A percentile compares a stretch with the other conserved stretches of the same genome.
Evolutionary conservation across 2,113 vertebrate species (phyloP).

Genomic region (Paradisaea rubra): DNA sequence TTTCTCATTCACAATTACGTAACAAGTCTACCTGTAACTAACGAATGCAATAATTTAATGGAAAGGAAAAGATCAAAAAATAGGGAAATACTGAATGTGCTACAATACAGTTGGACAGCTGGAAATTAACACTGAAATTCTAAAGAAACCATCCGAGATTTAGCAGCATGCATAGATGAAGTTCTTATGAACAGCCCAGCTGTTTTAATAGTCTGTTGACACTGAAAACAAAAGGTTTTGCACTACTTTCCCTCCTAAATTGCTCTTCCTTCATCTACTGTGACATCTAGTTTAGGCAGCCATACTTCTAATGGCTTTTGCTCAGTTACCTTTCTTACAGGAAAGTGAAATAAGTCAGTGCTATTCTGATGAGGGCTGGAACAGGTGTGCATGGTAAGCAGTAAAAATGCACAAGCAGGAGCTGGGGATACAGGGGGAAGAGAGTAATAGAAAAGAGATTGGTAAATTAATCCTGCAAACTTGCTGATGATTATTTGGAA

Average conservation of each 20-base stretch:
- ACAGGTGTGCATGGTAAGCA: neutral
- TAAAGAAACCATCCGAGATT: neutral
- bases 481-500: neutral
- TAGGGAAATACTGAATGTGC: neutral
- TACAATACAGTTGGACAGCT: neutral
- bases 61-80: neutral
- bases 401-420: neutral
- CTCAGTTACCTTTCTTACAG: neutral
- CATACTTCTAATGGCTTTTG: neutral
- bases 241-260: neutral
- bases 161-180: neutral
- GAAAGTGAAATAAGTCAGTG: neutral
- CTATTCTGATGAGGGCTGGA: neutral
- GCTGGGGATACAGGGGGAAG: neutral
- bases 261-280: neutral
- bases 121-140: neutral
- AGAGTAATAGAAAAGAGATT: neutral
- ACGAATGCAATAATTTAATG: neutral
- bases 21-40: neutral
- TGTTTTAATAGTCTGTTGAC: neutral
- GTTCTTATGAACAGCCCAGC: neutral
- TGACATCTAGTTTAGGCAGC: neutral
- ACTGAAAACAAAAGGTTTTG: neutral
- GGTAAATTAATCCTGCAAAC: neutral
- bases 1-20: neutral